A percentile compares a stretch with the other conserved stretches of the same genome.
phyloP scores from a whole-genome alignment of 2,797 vertebrate species.

The Centroberyx gerrardi region DNA sequence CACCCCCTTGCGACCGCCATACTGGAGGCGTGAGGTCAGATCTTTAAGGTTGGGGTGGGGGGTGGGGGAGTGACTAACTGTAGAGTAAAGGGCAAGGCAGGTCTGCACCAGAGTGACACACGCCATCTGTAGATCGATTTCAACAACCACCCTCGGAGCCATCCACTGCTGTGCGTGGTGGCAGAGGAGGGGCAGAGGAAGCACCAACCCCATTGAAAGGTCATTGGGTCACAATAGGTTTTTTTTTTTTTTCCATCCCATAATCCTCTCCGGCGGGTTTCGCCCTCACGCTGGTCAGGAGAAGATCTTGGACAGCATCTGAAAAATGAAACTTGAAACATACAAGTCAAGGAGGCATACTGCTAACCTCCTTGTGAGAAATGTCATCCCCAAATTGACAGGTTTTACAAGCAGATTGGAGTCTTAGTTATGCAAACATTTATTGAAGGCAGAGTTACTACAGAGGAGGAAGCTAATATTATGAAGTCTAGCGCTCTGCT shows the following conservation, averaged over 20 bases:
- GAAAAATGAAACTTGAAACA: neutral
- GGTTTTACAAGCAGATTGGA: neutral
- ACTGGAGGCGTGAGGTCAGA: slow-evolving; percentile 60
- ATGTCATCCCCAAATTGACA: neutral
- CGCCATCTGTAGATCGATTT: slow-evolving; percentile 39
- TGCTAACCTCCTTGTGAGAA: neutral
- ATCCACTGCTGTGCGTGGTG: slow-evolving; percentile 1
- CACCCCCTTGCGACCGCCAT: slow-evolving; percentile 37
- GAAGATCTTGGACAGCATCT: neutral
- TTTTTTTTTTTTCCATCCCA: neutral
- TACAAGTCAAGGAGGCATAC: neutral
- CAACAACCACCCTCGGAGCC: slow-evolving; percentile 15
- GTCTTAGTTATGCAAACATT: neutral
- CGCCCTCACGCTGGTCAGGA: neutral
- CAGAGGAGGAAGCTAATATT: neutral
- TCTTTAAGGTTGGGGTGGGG: slow-evolving; percentile 15
- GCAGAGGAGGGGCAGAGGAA: slow-evolving; percentile 19
- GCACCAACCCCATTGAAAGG: slow-evolving; percentile 5
- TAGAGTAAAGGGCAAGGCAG: slow-evolving; percentile 37
- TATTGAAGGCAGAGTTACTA: no score
- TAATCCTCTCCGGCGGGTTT: slow-evolving; percentile 1
- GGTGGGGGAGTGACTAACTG: neutral
- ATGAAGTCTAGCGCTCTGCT: no score
- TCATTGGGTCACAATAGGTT: neutral
- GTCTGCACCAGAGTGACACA: slow-evolving; percentile 43